Base-by-base conservation (phyloP, 2,888 invertebrate genomes). In the Rhaphigaster nebulosa region DNA sequence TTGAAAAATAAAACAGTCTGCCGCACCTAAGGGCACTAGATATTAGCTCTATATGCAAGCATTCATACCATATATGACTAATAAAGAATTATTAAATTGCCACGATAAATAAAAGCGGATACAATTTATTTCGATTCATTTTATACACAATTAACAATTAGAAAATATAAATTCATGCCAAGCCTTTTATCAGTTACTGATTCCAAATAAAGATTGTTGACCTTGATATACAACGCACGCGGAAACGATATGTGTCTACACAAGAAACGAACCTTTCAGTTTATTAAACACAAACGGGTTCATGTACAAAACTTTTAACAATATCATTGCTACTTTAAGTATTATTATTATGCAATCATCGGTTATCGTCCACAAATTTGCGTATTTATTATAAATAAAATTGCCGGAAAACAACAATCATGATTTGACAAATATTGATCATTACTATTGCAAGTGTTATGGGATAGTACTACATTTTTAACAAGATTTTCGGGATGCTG, bases 201-300 rank as follows among this genome's bases (percentile, higher is more conserved):
- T 84, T 84, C 84, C 84, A 84, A 84, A 84, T 84, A 84, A 41
- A 84, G 84, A 84, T 45, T 84, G 26, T 41, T 84, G 84, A 84
- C 84, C 84, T 84, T 84, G 4, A 41, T 84, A 45, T 84, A 84
- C 45, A 84, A 45, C 84, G 84, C 84, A 84, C 41, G 41, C 41
- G 84, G 84, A 84, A 84, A 41, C 84, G 45, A 45, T 45, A 45
- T 45, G 45, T 84, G 84, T 45, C 84, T 45, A 84, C 45, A 84
- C 84, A 45, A 84, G 41, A 84, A 45, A 45, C n/a, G 26, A 45
- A 45, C 84, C 45, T 45, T 45, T 84, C 41, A 45, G 84, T 45
- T 12, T 41, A 80, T 80, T 41, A 41, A 76, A 80, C 80, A 41
- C 80, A 65, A 13, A 65, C 65, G 65, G 15, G n/a, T 65, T 65